phyloP scores from a whole-genome alignment of 2,113 vertebrate species.

The Chloropsis hardwickii region DNA sequence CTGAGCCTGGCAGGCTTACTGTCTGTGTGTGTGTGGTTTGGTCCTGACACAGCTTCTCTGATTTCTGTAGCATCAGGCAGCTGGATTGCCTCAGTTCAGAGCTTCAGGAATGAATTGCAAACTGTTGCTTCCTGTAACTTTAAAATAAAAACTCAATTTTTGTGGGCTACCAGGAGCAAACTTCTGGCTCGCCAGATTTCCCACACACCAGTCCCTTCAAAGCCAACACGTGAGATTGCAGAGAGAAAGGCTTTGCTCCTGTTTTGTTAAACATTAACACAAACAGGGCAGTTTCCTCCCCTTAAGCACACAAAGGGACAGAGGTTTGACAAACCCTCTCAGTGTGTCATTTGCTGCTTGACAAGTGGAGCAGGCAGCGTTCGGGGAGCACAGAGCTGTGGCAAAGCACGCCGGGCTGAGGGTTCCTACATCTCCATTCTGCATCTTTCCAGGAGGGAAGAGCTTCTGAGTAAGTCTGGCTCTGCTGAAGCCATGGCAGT shows the following conservation, averaged over 20 bases:
- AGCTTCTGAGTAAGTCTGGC: slow-evolving; percentile 6
- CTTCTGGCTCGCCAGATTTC: neutral
- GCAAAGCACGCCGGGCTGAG: neutral
- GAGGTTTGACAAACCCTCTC: slow-evolving; percentile 5
- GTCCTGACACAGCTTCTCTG: neutral
- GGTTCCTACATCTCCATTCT: neutral
- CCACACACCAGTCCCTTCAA: neutral
- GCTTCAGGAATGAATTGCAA: neutral
- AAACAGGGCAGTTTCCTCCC: slow-evolving; percentile 19
- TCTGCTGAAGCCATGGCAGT: accelerated
- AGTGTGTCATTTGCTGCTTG: neutral
- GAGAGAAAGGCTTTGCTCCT: neutral
- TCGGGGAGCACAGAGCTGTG: neutral
- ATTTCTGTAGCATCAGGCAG: neutral
- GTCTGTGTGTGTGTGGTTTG: neutral
- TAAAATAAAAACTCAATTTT: neutral
- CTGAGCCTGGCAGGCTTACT: neutral
- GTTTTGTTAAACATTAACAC: slow-evolving; percentile 54
- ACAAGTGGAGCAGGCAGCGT: neutral
- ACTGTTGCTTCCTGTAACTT: neutral
- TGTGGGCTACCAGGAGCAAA: neutral
- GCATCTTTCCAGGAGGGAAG: neutral
- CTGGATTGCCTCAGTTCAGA: neutral
- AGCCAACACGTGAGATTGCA: neutral
- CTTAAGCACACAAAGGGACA: slow-evolving; percentile 36